Base-by-base conservation (phyloP, 1,140 invertebrate genomes). In the Scaptomyza hsui region DNA sequence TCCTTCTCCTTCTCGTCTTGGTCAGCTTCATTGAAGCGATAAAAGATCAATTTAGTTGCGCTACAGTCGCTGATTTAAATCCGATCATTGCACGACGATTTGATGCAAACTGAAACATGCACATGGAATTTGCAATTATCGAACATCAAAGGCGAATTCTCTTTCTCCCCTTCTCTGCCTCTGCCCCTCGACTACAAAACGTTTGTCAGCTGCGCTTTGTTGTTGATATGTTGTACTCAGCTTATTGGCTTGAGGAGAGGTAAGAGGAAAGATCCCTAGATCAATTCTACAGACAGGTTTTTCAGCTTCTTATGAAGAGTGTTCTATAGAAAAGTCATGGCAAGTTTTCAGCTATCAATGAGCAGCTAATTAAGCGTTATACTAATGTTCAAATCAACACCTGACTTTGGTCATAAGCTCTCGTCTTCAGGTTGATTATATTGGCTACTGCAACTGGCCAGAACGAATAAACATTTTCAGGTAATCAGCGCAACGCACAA, bases 41-140 rank as follows among this genome's bases (percentile, higher is more conserved):
- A 88, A 88, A 89, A 89, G 83, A 88, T 88, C 83, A 88, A 88
- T 88, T 88, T 89, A 89, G 83, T 89, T 89, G 83, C 83, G 78
- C 78, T 75, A 65, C 53, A 78, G 74, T 64, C 82, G 67, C 78
- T 88, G 82, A 88, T 88, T 88, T 88, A 89, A 88, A 88, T 88
- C 82, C 82, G 83, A 88, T 88, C 83, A 82, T 82, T 81, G 81
- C 70, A 79, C 82, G 78, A 72, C 83, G 83, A 88, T 89, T 89
- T 88, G 83, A 88, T 88, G 79, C 78, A 62, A 89, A 79, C 78
- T 88, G 83, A 88, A 88, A 88, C 83, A 89, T 88, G 83, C 85
- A 79, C 83, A 83, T 76, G 83, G 83, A 89, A 88, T 88, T 89
- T 77, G 83, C 83, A 88, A 88, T 88, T 88, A 88, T 88, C 83